Percentiles rank a stretch among this genome's conserved stretches.
phyloP scores from a whole-genome alignment of 2,797 vertebrate genomes.

The Gambelia wislizenii region DNA sequence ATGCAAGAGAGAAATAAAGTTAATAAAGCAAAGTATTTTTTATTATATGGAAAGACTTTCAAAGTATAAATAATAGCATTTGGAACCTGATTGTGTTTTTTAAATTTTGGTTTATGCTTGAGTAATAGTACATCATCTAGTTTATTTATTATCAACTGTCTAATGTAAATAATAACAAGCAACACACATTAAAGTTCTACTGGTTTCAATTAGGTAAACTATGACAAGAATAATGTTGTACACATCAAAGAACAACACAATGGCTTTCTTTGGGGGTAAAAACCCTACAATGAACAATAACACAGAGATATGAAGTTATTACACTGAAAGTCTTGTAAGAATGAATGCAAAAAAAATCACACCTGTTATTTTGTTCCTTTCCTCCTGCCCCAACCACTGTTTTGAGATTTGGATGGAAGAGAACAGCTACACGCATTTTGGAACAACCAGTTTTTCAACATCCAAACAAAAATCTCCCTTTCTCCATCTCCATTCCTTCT shows the following conservation, averaged over 20 bases:
- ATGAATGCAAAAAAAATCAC: too few relatives aligned
- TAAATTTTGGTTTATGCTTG: not conserved
- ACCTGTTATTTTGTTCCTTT: too few relatives aligned
- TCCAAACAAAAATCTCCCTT: too few relatives aligned
- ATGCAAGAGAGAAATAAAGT: not conserved
- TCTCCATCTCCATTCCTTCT: too few relatives aligned
- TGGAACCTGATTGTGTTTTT: not conserved
- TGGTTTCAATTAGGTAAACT: not conserved
- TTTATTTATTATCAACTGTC: not conserved
- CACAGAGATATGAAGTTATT: too few relatives aligned
- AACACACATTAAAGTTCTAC: not conserved
- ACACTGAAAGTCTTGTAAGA: too few relatives aligned
- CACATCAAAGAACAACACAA: not conserved
- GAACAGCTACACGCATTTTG: too few relatives aligned
- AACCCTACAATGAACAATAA: too few relatives aligned
- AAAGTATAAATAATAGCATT: not conserved
- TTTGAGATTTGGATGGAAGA: too few relatives aligned
- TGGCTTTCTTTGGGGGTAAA: not conserved
- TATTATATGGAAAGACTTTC: not conserved
- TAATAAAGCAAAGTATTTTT: not conserved
- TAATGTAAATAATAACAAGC: not conserved
- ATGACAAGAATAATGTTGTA: not conserved
- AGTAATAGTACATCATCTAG: not conserved
- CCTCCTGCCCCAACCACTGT: too few relatives aligned
- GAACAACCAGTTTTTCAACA: too few relatives aligned